Evolutionary conservation across 2,113 vertebrate species (phyloP).

Genomic region (Amia ocellicauda): DNA sequence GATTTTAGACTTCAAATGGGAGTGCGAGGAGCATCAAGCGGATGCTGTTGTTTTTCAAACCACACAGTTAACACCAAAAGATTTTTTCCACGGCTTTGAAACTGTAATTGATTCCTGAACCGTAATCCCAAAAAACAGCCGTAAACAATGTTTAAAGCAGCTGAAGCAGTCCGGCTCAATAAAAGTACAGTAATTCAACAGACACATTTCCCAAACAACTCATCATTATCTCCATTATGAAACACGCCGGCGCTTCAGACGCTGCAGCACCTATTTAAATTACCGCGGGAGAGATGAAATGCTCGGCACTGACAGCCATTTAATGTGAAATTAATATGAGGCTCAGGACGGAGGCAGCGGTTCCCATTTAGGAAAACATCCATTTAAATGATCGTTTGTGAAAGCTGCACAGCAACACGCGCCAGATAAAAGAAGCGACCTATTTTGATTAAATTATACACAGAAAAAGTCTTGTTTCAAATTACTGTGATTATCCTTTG

Average conservation of each 20-base stretch:
- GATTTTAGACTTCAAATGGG: slow-evolving; percentile 65
- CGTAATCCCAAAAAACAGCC: slow-evolving; percentile 50
- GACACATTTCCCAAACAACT: slow-evolving; percentile 14
- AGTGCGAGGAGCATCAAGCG: slow-evolving; percentile 59
- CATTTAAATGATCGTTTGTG: too few relatives aligned
- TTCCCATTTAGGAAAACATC: too few relatives aligned
- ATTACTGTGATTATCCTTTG: too few relatives aligned
- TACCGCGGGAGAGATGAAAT: background rate
- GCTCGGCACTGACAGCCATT: background rate
- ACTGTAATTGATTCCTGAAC: slow-evolving; percentile 58
- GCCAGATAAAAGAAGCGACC: too few relatives aligned
- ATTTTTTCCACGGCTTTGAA: slow-evolving; percentile 56
- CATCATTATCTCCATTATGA: background rate
- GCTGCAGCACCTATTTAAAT: background rate
- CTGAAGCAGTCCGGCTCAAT: slow-evolving; percentile 27
- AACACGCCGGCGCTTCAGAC: background rate
- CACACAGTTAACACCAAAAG: slow-evolving; percentile 57
- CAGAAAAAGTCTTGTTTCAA: too few relatives aligned
- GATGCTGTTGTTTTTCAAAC: slow-evolving; percentile 66
- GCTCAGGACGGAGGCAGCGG: background rate
- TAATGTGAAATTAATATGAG: background rate
- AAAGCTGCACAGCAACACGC: too few relatives aligned
- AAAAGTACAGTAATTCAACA: slow-evolving; percentile 40
- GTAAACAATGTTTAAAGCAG: slow-evolving; percentile 53
- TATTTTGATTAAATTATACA: too few relatives aligned